Conservation (phyloP, 2,888 invertebrate genomes). For the Macrophya annulata region DNA sequence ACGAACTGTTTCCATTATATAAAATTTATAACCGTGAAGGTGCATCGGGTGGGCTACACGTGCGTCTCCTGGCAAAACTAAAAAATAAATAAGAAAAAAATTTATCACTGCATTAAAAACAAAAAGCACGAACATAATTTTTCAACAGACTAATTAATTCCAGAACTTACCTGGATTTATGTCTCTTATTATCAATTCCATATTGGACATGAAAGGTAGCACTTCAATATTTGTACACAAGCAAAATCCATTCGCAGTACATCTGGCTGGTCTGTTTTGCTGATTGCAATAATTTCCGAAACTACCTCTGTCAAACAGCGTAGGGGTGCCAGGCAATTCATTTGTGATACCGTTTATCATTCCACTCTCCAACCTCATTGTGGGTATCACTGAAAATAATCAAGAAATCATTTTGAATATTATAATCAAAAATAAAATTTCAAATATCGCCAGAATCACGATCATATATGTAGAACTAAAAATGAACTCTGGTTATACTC, state of each 20-base stretch:
- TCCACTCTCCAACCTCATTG: slow-evolving; percentile 47
- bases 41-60: slow-evolving; percentile 95
- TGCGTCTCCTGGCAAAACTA: slow-evolving; percentile 74
- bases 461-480: not conserved
- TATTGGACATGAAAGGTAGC: slow-evolving; percentile 56
- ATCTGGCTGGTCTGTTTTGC: slow-evolving; percentile 49
- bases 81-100: not conserved
- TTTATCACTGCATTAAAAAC: not conserved
- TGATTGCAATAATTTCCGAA: slow-evolving; percentile 46
- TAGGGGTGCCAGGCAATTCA: slow-evolving; percentile 48
- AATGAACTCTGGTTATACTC: not conserved
- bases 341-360: slow-evolving; percentile 60
- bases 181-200: slow-evolving; percentile 62
- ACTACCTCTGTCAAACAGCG: not conserved
- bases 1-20: slow-evolving; percentile 91
- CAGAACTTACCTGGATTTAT: not conserved
- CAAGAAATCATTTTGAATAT: not conserved
- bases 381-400: slow-evolving; percentile 53
- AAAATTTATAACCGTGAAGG: slow-evolving; percentile 91
- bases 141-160: not conserved
- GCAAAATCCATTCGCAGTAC: slow-evolving; percentile 56
- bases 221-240: slow-evolving; percentile 60
- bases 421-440: not conserved
- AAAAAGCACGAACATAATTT: not conserved
- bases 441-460: not conserved